phyloP scores from a whole-genome alignment of 1,140 invertebrate species.

The Drosophila azteca region DNA sequence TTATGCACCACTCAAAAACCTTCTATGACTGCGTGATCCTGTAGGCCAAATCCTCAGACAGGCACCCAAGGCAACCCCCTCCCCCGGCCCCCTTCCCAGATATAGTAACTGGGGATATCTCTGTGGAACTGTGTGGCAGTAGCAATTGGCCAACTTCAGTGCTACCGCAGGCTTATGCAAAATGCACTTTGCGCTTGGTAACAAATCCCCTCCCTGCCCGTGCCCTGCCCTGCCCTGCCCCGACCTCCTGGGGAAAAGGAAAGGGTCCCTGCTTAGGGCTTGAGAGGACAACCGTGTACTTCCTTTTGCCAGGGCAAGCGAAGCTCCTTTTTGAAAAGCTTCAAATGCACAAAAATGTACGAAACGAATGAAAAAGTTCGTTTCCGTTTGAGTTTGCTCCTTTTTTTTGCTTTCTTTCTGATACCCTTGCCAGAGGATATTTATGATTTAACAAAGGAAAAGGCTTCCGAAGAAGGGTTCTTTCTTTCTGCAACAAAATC shows the following conservation, averaged over 20 bases:
- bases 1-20: constrained; percentile 43
- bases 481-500: too few species aligned
- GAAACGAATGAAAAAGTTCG: constrained; percentile 67
- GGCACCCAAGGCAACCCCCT: not conserved
- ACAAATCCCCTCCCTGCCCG: constrained; percentile 35
- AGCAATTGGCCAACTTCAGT: constrained; percentile 30
- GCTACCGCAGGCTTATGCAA: constrained; percentile 72
- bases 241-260: not conserved
- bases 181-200: constrained; percentile 68
- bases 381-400: too few species aligned
- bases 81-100: too few species aligned
- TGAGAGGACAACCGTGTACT: constrained; percentile 3
- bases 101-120: too few species aligned
- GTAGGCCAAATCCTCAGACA: constrained; percentile 29
- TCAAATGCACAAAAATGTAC: constrained; percentile 42
- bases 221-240: not conserved
- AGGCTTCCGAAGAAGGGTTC: too few species aligned
- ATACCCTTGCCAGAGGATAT: too few species aligned
- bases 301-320: too few species aligned
- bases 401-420: too few species aligned
- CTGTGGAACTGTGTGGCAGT: constrained; percentile 5
- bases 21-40: constrained; percentile 23
- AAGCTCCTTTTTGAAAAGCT: constrained; percentile 14
- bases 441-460: too few species aligned
- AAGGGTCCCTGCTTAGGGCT: constrained; percentile 3